A percentile compares a stretch with the other conserved stretches of the same genome.
Evolutionary conservation across 2,888 invertebrate species (phyloP).

Genomic region (Ectemnius cavifrons): DNA sequence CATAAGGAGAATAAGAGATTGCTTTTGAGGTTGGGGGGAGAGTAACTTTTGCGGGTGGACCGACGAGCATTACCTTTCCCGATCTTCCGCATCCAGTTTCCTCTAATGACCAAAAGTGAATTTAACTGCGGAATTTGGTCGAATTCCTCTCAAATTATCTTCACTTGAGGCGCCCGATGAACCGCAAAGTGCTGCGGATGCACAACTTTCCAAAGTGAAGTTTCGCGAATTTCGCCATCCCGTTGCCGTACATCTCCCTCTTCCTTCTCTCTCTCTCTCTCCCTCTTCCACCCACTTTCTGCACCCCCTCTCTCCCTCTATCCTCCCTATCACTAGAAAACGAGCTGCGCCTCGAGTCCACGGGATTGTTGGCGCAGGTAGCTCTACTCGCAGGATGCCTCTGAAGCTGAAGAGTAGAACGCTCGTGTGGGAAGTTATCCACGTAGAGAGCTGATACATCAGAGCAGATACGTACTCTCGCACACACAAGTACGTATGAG

Average conservation of each 20-base stretch:
- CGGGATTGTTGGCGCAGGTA: background rate
- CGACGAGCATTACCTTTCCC: no score
- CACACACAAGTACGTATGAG: constrained; percentile 36
- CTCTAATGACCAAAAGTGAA: constrained; percentile 27
- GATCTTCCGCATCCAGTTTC: background rate
- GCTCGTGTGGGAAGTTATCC: constrained; percentile 52
- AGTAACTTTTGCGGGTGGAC: no score
- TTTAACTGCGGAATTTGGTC: constrained; percentile 46
- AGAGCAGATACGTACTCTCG: constrained; percentile 54
- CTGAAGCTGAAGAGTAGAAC: constrained; percentile 25
- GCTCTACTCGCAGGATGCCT: constrained; percentile 9
- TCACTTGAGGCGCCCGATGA: constrained; percentile 57
- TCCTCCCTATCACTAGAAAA: constrained; percentile 53
- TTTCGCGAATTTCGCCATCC: constrained; percentile 59
- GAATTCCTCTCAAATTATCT: constrained; percentile 56
- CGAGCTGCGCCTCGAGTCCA: constrained; percentile 28
- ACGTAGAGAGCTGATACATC: constrained; percentile 48
- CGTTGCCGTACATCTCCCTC: constrained; percentile 31
- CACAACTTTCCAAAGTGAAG: constrained; percentile 61
- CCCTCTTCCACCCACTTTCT: no score
- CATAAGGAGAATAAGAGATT: no score
- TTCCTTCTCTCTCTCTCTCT: no score
- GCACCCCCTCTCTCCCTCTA: background rate
- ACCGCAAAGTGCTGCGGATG: constrained; percentile 58
- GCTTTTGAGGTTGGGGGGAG: no score